phyloP scores from a whole-genome alignment of 2,113 vertebrate genomes.

The Campylomormyrus numenius region DNA sequence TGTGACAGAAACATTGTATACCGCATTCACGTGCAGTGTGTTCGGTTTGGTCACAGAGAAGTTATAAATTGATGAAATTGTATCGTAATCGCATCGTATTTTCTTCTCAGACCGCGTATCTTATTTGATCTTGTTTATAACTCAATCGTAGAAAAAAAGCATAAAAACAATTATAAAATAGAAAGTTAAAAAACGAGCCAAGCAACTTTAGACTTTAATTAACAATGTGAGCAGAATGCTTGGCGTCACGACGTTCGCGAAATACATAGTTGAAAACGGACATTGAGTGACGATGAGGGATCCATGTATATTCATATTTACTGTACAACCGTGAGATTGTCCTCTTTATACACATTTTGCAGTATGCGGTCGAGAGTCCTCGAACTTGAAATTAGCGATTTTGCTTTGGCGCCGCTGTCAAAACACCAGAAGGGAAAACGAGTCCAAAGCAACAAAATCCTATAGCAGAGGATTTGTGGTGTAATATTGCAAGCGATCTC shows the following conservation, averaged over 20 bases:
- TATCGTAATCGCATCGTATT: background rate
- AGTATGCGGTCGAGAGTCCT: constrained; percentile 40
- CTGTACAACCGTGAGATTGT: constrained; percentile 6
- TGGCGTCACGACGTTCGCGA: constrained; percentile 10
- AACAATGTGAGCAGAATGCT: background rate
- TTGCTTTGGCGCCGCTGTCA: constrained; percentile 29
- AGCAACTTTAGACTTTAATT: background rate
- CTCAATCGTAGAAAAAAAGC: background rate
- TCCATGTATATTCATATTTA: background rate
- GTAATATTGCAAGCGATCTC: constrained; percentile 94
- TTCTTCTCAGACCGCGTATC: background rate
- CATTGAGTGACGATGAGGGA: background rate
- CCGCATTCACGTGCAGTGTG: background rate
- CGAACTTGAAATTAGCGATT: constrained; percentile 60
- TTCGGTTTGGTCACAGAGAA: constrained; percentile 12
- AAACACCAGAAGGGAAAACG: background rate
- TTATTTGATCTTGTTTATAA: background rate
- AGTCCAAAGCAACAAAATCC: constrained; percentile 41
- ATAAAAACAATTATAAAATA: constrained; percentile 16
- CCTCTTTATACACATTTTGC: constrained; percentile 37
- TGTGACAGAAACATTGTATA: background rate
- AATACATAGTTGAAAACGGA: background rate
- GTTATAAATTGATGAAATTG: background rate
- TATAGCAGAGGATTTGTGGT: constrained; percentile 91
- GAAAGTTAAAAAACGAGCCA: background rate